These are phyloP conservation scores for Anomalospiza imberbis DNA, from an alignment of 2,797 vertebrate species.

Conservation along the genomic window DNA sequence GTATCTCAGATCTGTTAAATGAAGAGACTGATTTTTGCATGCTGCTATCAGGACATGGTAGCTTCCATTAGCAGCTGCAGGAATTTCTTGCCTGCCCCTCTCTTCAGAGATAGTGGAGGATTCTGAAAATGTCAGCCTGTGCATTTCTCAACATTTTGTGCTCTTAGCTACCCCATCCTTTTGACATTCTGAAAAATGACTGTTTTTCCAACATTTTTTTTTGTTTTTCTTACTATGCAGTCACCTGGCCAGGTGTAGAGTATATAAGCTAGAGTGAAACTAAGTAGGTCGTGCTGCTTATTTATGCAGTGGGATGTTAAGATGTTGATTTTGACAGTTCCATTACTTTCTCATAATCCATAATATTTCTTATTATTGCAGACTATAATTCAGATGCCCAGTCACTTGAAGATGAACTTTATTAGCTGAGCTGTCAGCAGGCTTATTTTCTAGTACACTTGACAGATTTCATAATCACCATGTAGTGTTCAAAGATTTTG, in stretches of 20 bases:
- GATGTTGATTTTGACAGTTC: neutral
- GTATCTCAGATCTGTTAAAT: neutral
- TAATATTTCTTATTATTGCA: neutral
- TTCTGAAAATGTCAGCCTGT: neutral
- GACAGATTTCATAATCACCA: neutral
- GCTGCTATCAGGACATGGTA: neutral
- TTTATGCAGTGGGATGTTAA: neutral
- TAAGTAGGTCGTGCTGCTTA: neutral
- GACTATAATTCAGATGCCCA: neutral
- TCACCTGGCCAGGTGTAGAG: neutral
- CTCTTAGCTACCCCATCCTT: neutral
- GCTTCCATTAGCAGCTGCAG: neutral
- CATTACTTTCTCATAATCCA: neutral
- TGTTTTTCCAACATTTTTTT: neutral
- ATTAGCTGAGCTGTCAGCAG: neutral
- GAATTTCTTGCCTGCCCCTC: neutral
- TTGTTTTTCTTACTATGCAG: neutral
- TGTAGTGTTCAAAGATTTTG: neutral
- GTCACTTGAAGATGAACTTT: neutral
- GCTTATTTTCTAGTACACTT: neutral
- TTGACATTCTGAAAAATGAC: neutral
- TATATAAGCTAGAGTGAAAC: neutral
- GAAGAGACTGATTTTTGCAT: neutral
- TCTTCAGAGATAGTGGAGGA: neutral
- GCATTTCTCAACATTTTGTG: neutral